Conservation (phyloP, 2,888 invertebrate species). For the Dinocampus coccinellae region DNA sequence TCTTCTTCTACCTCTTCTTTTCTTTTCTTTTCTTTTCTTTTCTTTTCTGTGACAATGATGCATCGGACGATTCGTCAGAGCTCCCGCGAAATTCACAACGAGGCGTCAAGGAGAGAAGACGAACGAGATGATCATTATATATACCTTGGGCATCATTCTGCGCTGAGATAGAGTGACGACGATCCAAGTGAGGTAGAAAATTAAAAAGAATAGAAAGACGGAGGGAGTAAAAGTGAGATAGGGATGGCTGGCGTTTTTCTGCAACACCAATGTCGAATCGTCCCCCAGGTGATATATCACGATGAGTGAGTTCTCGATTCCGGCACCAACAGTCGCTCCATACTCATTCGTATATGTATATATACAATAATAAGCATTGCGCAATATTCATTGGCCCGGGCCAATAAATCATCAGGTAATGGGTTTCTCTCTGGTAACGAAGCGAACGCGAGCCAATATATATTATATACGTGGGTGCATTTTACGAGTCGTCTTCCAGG, state of each 20-base stretch:
- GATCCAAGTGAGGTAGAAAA: background rate
- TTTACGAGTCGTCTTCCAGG: constrained; percentile 49
- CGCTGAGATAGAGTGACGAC: constrained; percentile 5
- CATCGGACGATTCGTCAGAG: constrained; percentile 33
- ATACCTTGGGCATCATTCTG: constrained; percentile 2
- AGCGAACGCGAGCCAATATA: constrained; percentile 13
- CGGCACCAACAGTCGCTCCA: background rate
- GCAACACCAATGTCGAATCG: background rate
- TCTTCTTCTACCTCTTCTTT: too few species aligned
- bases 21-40: background rate
- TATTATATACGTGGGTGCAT: constrained; percentile 51
- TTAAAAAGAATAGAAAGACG: background rate
- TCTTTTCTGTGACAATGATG: constrained; percentile 30
- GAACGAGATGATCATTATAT: constrained; percentile 8
- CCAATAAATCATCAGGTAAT: constrained; percentile 55
- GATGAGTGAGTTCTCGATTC: constrained; percentile 16
- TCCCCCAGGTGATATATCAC: constrained; percentile 4
- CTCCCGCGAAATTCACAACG: constrained; percentile 8
- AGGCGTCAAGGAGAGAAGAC: constrained; percentile 13
- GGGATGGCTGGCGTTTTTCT: background rate
- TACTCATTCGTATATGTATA: background rate
- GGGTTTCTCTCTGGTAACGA: constrained; percentile 44
- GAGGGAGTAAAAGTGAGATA: background rate
- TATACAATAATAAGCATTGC: constrained; percentile 42
- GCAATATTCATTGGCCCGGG: constrained; percentile 53